Percentiles rank a stretch among this genome's conserved stretches.
Conservation (phyloP, 2,113 vertebrate genomes). For the Gallinago jamesoni region DNA sequence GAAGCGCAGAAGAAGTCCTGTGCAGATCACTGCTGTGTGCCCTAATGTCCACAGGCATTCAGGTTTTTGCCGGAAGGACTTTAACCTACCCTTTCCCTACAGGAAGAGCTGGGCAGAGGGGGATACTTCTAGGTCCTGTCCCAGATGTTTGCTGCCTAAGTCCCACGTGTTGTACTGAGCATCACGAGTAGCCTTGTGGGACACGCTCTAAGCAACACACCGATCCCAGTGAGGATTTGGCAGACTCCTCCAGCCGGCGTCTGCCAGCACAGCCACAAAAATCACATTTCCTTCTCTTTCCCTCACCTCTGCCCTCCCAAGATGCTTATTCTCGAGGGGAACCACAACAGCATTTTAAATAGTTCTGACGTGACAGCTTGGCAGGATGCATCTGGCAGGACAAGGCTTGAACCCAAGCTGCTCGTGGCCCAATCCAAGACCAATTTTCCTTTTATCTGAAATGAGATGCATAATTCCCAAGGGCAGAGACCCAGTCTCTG, state of each 20-base stretch:
- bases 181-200: accelerated
- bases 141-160: background rate
- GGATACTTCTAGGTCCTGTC: background rate
- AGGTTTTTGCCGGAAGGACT: background rate
- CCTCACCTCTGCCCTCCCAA: background rate
- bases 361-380: background rate
- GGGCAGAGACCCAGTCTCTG: background rate
- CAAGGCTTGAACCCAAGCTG: background rate
- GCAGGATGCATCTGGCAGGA: slow-evolving; percentile 9
- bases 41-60: background rate
- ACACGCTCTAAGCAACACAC: accelerated
- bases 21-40: background rate
- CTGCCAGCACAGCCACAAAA: background rate
- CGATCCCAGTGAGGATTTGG: background rate
- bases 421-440: background rate
- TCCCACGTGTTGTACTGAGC: accelerated
- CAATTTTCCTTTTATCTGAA: background rate
- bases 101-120: background rate
- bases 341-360: background rate
- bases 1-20: background rate
- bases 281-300: background rate
- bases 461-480: background rate
- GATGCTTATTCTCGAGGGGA: background rate
- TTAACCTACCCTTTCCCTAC: background rate
- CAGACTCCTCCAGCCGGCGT: background rate